Evolutionary conservation across 2,797 vertebrate genomes (phyloP).

Genomic region (Enteromius thamalakanensis): DNA sequence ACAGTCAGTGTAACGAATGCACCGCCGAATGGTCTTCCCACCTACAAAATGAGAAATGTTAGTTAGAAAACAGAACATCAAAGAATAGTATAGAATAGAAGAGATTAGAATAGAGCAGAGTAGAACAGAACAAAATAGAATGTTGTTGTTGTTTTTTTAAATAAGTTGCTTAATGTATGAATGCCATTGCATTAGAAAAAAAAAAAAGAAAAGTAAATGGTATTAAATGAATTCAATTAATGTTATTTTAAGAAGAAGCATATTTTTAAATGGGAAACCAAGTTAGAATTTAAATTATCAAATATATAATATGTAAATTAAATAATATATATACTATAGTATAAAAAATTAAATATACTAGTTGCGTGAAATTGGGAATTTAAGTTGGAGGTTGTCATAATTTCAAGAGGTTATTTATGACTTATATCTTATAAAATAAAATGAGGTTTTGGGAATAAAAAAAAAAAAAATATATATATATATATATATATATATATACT

Average conservation of each 20-base stretch:
- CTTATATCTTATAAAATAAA: background rate
- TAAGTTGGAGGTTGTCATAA: background rate
- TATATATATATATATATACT: background rate
- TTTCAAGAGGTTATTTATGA: background rate
- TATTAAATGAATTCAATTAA: background rate
- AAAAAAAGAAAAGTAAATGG: background rate
- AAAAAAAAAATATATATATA: background rate
- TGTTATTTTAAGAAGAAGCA: background rate
- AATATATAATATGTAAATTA: background rate
- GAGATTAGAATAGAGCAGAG: too few relatives aligned
- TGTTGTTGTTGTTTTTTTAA: background rate
- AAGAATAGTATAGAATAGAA: too few relatives aligned
- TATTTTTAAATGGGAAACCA: background rate
- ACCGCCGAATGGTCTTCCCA: constrained; percentile 78
- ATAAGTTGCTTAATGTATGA: background rate
- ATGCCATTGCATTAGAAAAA: background rate
- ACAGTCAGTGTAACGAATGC: constrained; percentile 81
- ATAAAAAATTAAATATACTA: background rate
- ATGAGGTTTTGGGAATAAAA: background rate
- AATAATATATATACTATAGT: background rate
- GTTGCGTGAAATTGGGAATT: background rate
- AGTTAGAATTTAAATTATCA: background rate
- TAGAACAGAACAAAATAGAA: too few relatives aligned
- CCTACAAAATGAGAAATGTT: constrained; percentile 61
- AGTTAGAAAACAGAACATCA: background rate